Evolutionary conservation across 1,140 invertebrate species (phyloP).

Genomic region (Oncopeltus fasciatus): DNA sequence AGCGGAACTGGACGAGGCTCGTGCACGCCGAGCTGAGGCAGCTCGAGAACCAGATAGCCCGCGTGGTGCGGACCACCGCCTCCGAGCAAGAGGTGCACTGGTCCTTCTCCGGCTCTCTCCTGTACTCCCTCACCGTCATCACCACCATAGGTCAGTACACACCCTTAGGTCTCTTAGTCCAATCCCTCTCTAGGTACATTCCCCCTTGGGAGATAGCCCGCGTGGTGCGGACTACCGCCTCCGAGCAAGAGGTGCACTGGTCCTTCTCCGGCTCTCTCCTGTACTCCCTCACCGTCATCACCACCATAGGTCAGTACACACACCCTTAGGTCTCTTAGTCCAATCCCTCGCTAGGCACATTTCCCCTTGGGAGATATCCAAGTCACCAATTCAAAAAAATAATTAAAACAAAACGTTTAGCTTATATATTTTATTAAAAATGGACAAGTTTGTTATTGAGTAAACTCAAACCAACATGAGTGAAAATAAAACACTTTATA

Average conservation of each 20-base stretch:
- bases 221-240: slow-evolving; percentile 37
- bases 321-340: too few species aligned
- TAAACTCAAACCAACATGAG: too few species aligned
- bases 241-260: slow-evolving; percentile 41
- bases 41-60: slow-evolving; percentile 62
- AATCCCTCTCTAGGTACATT: too few species aligned
- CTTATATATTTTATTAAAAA: too few species aligned
- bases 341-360: too few species aligned
- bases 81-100: slow-evolving; percentile 37
- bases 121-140: slow-evolving; percentile 70
- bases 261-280: slow-evolving; percentile 62
- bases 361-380: too few species aligned
- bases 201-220: too few species aligned
- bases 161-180: too few species aligned
- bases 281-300: slow-evolving; percentile 70
- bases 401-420: too few species aligned
- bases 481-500: too few species aligned
- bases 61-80: slow-evolving; percentile 39
- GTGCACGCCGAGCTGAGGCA: slow-evolving; percentile 57
- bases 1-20: slow-evolving; percentile 62
- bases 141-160: slow-evolving; percentile 67
- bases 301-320: slow-evolving; percentile 64
- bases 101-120: slow-evolving; percentile 61
- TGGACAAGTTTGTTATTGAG: too few species aligned
- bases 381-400: too few species aligned